These are phyloP conservation scores for Copidosoma floridanum DNA, from an alignment of 1,140 invertebrate genomes.

Conservation along the genomic window DNA sequence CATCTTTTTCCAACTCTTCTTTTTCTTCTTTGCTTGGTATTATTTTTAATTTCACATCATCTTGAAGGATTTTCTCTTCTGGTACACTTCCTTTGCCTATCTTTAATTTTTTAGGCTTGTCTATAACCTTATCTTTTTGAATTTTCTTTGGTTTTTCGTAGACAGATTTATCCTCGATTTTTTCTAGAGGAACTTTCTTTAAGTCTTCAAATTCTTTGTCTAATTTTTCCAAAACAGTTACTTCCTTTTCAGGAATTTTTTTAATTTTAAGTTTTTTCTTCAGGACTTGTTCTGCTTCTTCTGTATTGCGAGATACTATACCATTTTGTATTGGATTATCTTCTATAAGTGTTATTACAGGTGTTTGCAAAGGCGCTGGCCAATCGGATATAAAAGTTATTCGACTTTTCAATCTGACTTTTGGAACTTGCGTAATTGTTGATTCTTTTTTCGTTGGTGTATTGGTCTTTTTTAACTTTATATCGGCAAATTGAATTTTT, in stretches of 20 bases:
- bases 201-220: slow-evolving; percentile 51
- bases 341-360: slow-evolving; percentile 55
- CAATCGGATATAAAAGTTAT: slow-evolving; percentile 62
- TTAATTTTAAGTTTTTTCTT: slow-evolving; percentile 60
- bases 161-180: slow-evolving; percentile 48
- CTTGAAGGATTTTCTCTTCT: slow-evolving; percentile 53
- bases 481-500: slow-evolving; percentile 59
- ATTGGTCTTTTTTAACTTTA: slow-evolving; percentile 65
- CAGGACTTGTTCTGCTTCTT: slow-evolving; percentile 64
- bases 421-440: slow-evolving; percentile 58
- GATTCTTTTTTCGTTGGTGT: slow-evolving; percentile 56
- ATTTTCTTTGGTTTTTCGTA: slow-evolving; percentile 47
- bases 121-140: slow-evolving; percentile 46
- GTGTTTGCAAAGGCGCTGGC: slow-evolving; percentile 58
- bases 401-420: slow-evolving; percentile 65
- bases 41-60: slow-evolving; percentile 45
- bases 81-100: slow-evolving; percentile 59
- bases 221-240: slow-evolving; percentile 53
- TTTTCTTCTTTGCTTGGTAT: slow-evolving; percentile 41
- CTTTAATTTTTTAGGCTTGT: slow-evolving; percentile 46
- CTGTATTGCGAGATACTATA: slow-evolving; percentile 67
- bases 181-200: slow-evolving; percentile 57
- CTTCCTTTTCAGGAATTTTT: slow-evolving; percentile 52
- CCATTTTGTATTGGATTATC: slow-evolving; percentile 63
- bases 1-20: slow-evolving; percentile 44